Percentiles rank a stretch among this genome's conserved stretches.
phyloP scores from a whole-genome alignment of 2,888 invertebrate genomes.

The Dynastes maya region DNA sequence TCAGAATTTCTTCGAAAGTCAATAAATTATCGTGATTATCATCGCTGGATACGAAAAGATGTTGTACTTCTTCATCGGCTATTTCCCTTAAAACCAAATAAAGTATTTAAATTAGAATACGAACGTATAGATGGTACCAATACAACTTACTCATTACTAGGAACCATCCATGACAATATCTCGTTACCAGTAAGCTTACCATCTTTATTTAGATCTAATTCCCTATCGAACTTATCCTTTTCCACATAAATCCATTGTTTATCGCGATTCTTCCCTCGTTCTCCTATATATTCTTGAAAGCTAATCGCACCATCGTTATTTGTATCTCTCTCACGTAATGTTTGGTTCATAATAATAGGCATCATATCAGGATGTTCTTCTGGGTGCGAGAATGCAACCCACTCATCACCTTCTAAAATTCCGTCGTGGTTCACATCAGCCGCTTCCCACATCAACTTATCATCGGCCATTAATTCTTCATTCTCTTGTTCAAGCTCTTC shows the following conservation, averaged over 20 bases:
- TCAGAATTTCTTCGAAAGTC: slow-evolving; percentile 85
- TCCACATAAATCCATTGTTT: slow-evolving; percentile 82
- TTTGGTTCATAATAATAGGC: slow-evolving; percentile 84
- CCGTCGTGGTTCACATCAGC: slow-evolving; percentile 91
- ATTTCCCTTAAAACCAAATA: slow-evolving; percentile 77
- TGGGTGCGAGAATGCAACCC: slow-evolving; percentile 92
- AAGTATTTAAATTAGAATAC: slow-evolving; percentile 11
- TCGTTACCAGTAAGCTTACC: slow-evolving; percentile 86
- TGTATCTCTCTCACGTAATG: slow-evolving; percentile 88
- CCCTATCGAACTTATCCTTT: slow-evolving; percentile 88
- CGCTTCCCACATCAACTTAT: slow-evolving; percentile 87
- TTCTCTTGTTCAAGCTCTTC: slow-evolving; percentile 56
- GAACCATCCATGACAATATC: slow-evolving; percentile 91
- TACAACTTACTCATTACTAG: slow-evolving; percentile 85
- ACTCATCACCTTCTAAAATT: slow-evolving; percentile 83
- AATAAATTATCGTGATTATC: slow-evolving; percentile 87
- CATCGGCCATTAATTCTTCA: slow-evolving; percentile 79
- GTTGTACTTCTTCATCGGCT: slow-evolving; percentile 91
- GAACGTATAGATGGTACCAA: neutral
- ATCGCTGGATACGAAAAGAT: slow-evolving; percentile 90
- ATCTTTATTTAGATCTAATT: slow-evolving; percentile 89
- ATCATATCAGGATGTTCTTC: slow-evolving; percentile 94
- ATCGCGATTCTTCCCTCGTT: slow-evolving; percentile 79
- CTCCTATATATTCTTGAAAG: slow-evolving; percentile 88
- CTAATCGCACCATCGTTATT: slow-evolving; percentile 89